Percentiles rank a stretch among this genome's conserved stretches.
phyloP scores from a whole-genome alignment of 2,113 vertebrate species.

The Melanotaenia duboulayi region DNA sequence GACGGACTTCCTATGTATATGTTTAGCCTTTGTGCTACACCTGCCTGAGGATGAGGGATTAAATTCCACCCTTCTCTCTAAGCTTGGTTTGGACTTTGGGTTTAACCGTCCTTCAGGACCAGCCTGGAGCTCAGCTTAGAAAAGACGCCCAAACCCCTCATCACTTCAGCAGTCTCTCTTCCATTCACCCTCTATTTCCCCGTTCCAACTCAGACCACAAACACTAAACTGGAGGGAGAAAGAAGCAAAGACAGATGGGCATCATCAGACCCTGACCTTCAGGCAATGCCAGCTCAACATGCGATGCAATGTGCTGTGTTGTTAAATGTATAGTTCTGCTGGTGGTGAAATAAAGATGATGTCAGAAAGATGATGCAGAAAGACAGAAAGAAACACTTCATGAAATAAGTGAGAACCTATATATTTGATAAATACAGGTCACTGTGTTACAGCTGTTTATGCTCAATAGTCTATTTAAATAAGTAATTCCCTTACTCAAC shows the following conservation, averaged over 20 bases:
- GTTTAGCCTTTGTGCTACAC: conserved; percentile 84
- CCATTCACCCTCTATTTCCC: conserved; percentile 58
- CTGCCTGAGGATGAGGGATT: conserved; percentile 80
- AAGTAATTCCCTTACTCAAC: conserved; percentile 71
- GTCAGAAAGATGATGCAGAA: conserved; percentile 15
- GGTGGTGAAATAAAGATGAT: conserved; percentile 31
- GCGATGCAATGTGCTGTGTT: conserved; percentile 49
- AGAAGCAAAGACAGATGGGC: conserved; percentile 75
- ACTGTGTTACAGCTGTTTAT: conserved; percentile 79
- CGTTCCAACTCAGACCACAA: conserved; percentile 60
- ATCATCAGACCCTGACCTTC: conserved; percentile 70
- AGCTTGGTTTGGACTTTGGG: conserved; percentile 72
- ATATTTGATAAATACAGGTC: conserved; percentile 80
- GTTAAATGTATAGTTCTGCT: conserved; percentile 37
- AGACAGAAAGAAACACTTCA: conserved; percentile 52
- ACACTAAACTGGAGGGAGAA: conserved; percentile 55
- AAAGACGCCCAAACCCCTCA: conserved; percentile 58
- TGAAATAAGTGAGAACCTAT: conserved; percentile 66
- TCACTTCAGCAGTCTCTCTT: conserved; percentile 53
- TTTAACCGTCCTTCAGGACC: conserved; percentile 78
- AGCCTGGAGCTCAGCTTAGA: conserved; percentile 73
- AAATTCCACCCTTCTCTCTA: conserved; percentile 65
- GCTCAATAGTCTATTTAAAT: conserved; percentile 80
- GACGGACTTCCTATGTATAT: conserved; percentile 78
- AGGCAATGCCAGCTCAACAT: conserved; percentile 62